Percentiles rank a stretch among this genome's conserved stretches.
Evolutionary conservation across 2,888 invertebrate species (phyloP).

Genomic region (Baccha elongata): DNA sequence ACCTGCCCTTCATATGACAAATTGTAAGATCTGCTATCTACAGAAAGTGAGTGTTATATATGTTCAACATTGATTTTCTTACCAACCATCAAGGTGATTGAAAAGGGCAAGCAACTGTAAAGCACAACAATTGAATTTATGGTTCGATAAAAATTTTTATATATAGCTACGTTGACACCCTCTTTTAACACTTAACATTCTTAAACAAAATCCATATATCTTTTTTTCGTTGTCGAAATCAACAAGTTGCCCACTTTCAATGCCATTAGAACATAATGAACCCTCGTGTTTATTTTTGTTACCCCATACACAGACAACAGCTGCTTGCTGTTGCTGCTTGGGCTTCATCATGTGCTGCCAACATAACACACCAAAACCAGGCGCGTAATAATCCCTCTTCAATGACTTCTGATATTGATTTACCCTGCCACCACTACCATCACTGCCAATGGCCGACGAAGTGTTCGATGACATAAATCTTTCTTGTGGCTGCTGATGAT

Average conservation of each 20-base stretch:
- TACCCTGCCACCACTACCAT: background rate
- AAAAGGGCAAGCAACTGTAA: too few species aligned
- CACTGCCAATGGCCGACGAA: slow-evolving; percentile 53
- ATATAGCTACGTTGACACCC: background rate
- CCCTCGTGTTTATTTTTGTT: slow-evolving; percentile 16
- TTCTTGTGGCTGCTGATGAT: slow-evolving; percentile 47
- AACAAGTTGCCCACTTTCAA: slow-evolving; percentile 39
- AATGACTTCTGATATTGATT: slow-evolving; percentile 59
- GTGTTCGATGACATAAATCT: slow-evolving; percentile 54
- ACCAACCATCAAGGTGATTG: background rate
- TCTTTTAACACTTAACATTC: background rate
- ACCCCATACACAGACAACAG: slow-evolving; percentile 22
- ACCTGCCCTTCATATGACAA: too few species aligned
- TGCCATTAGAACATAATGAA: slow-evolving; percentile 22
- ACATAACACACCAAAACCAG: slow-evolving; percentile 26
- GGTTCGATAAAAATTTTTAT: background rate
- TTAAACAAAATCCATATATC: background rate
- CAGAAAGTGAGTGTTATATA: too few species aligned
- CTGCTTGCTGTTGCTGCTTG: background rate
- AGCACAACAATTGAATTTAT: background rate
- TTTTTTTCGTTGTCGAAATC: background rate
- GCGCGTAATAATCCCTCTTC: slow-evolving; percentile 55
- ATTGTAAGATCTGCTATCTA: too few species aligned
- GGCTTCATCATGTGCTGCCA: slow-evolving; percentile 32
- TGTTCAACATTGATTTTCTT: too few species aligned